phyloP scores from a whole-genome alignment of 1,140 invertebrate species.

The Bombus breviceps region DNA sequence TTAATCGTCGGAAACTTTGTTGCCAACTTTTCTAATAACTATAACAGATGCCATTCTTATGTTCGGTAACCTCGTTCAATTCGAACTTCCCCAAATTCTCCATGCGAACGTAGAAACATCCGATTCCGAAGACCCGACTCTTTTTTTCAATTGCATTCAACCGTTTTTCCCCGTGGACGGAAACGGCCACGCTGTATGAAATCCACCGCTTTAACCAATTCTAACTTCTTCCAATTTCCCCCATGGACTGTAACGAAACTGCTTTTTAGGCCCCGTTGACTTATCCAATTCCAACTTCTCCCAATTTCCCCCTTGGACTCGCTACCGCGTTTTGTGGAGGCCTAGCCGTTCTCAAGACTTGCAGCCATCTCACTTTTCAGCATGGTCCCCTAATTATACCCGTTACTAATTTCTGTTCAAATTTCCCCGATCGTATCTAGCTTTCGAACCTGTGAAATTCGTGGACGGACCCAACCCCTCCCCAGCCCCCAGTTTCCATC shows the following conservation, averaged over 20 bases:
- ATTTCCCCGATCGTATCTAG: no score
- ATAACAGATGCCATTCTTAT: neutral
- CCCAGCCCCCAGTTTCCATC: neutral
- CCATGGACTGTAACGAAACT: neutral
- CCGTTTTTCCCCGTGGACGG: neutral
- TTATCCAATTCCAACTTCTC: constrained; percentile 15
- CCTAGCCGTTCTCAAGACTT: neutral
- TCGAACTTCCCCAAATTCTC: neutral
- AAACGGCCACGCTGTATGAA: neutral
- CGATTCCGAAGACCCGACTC: neutral
- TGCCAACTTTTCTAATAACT: neutral
- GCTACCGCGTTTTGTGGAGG: neutral
- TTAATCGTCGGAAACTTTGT: neutral
- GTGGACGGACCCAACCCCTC: neutral
- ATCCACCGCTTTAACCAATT: neutral
- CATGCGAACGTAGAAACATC: neutral
- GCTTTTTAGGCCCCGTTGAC: constrained; percentile 4
- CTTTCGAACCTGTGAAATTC: neutral
- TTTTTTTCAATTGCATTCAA: neutral
- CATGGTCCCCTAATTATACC: no score
- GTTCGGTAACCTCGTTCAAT: neutral
- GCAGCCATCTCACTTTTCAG: no score
- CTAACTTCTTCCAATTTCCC: constrained; percentile 10
- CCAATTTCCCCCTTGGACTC: no score
- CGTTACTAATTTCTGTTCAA: no score